Evolutionary conservation across 2,113 vertebrate species (phyloP).

Genomic region (Cervus canadensis): DNA sequence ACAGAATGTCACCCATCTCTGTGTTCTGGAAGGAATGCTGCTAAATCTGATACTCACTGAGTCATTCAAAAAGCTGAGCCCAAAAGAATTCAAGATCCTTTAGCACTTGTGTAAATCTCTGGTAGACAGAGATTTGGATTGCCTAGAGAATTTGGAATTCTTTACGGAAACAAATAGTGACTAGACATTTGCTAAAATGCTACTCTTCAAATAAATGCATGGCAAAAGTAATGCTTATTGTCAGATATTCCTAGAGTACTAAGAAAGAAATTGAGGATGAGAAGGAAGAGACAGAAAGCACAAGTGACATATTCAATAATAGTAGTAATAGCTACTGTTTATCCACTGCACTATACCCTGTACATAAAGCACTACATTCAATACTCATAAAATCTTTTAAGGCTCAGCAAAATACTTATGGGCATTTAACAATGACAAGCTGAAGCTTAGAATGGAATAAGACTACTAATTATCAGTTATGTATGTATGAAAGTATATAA

Average conservation of each 20-base stretch:
- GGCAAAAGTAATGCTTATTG: neutral
- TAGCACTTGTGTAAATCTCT: neutral
- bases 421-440: neutral
- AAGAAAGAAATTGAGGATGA: neutral
- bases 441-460: neutral
- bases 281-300: neutral
- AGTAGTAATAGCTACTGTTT: neutral
- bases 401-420: neutral
- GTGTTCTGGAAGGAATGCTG: neutral
- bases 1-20: neutral
- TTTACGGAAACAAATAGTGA: neutral
- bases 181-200: neutral
- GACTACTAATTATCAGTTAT: neutral
- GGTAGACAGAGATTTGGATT: neutral
- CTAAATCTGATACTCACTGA: neutral
- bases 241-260: neutral
- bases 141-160: neutral
- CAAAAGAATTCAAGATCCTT: neutral
- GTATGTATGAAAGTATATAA: neutral
- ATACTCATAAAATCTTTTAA: neutral
- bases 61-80: neutral
- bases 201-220: neutral
- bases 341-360: neutral
- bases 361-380: neutral
- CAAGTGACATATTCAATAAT: neutral